Evolutionary conservation across 2,113 vertebrate genomes (phyloP).

Genomic region (Pithys albifrons): DNA sequence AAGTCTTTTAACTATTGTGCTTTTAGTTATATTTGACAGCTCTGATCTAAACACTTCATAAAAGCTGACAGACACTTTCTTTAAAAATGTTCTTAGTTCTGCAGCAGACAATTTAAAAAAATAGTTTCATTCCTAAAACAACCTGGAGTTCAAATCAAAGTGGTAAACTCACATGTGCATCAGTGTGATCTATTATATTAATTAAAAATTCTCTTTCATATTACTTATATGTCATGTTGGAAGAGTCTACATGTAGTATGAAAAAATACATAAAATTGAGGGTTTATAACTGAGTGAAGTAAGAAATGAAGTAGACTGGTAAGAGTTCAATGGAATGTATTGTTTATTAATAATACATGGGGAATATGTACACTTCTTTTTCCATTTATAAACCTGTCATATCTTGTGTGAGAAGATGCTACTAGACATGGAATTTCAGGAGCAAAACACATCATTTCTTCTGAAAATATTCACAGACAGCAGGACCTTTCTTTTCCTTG

Average conservation of each 20-base stretch:
- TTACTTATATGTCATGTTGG: not conserved
- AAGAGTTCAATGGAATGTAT: not conserved
- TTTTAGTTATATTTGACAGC: constrained; percentile 36
- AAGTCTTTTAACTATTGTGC: constrained; percentile 42
- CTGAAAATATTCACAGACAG: not conserved
- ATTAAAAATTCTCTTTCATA: constrained; percentile 23
- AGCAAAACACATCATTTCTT: not conserved
- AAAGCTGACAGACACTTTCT: constrained; percentile 8
- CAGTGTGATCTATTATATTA: not conserved
- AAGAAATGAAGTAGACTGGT: not conserved
- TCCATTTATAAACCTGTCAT: not conserved
- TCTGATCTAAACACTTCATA: constrained; percentile 52
- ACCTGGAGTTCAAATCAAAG: constrained; percentile 24
- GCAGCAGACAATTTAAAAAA: constrained; percentile 25
- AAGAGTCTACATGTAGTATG: not conserved
- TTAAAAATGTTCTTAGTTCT: constrained; percentile 17
- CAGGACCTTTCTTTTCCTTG: not conserved
- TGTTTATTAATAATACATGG: not conserved
- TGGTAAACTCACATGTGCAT: not conserved
- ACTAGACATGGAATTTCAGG: not conserved
- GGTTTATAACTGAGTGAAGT: not conserved
- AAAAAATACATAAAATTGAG: not conserved
- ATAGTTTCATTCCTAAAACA: not conserved
- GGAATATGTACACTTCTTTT: not conserved
- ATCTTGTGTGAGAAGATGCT: not conserved